phyloP scores from a whole-genome alignment of 1,140 invertebrate species.

The Anastrepha obliqua region DNA sequence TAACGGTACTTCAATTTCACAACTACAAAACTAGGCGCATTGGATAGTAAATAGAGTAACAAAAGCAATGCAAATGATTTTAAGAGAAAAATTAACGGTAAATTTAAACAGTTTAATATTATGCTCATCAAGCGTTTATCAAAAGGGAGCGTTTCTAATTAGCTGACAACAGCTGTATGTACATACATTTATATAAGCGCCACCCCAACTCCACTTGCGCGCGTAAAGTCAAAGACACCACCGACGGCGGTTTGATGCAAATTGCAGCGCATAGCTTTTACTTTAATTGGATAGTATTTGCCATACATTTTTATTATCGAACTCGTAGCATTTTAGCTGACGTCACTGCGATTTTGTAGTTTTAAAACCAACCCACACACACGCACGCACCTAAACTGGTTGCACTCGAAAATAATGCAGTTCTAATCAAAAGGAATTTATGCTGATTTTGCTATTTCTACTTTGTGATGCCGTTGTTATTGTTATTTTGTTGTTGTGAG shows the following conservation, averaged over 20 bases:
- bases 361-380: background rate
- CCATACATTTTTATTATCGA: background rate
- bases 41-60: too few species aligned
- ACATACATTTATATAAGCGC: background rate
- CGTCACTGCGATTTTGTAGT: background rate
- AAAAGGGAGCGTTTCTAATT: too few species aligned
- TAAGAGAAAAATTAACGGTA: too few species aligned
- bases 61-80: too few species aligned
- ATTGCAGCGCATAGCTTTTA: background rate
- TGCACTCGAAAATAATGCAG: background rate
- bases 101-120: too few species aligned
- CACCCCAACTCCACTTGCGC: background rate
- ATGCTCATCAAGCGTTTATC: too few species aligned
- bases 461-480: background rate
- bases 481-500: background rate
- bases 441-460: constrained; percentile 24
- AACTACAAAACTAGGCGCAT: too few species aligned
- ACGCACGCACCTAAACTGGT: background rate
- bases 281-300: background rate
- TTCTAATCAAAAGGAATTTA: constrained; percentile 27
- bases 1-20: too few species aligned
- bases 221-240: background rate
- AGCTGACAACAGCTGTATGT: too few species aligned
- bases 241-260: background rate
- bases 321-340: background rate